Base-by-base conservation (phyloP, 2,888 invertebrate genomes). In the Leptinotarsa peninsularis region DNA sequence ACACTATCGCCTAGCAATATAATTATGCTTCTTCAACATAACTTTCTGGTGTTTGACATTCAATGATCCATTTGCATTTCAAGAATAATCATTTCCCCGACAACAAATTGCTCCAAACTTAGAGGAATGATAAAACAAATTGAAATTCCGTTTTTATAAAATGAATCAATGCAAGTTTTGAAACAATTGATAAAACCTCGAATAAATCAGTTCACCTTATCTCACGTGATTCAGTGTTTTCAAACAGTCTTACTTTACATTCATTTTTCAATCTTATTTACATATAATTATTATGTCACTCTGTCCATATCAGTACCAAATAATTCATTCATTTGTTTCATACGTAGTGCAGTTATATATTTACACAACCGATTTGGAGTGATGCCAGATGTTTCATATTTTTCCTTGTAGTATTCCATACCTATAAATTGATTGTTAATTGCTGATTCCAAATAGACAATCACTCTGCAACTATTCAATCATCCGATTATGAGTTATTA, bases 291-390 rank as follows among this genome's bases (percentile, higher is more conserved):
- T 70, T 58, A 49, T 70, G 49, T 49, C 70, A 70, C 49, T 60
- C 58, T 15, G 23, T 21, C 58, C 60, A 23, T 60, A 70, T 58
- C 18, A 14, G 58, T n/a, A 49, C 56, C 49, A 49, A 63, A 63
- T 63, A 63, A 69, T 70, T 70, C 58, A 70, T 70, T 70, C 58
- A 70, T 70, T 70, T 49, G 70, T 70, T 58, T 70, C 70, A 49
- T 49, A 70, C 60, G 70, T 60, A 18, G 70, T 70, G 13, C 70
- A 21, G 58, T 60, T 49, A 58, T 49, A 49, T 27, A 50, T 15
- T 50, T 67, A 70, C 23, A 58, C 33, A 18, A 70, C 27, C 58
- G n/a, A 70, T 49, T 49, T 49, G 70, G 70, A 70, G 70, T 15
- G 21, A 17, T 21, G 58, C 70, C 60, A 70, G 58, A 70, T 60